Conservation (phyloP, 2,888 invertebrate species). For the Nephrocerus scutellatus region DNA sequence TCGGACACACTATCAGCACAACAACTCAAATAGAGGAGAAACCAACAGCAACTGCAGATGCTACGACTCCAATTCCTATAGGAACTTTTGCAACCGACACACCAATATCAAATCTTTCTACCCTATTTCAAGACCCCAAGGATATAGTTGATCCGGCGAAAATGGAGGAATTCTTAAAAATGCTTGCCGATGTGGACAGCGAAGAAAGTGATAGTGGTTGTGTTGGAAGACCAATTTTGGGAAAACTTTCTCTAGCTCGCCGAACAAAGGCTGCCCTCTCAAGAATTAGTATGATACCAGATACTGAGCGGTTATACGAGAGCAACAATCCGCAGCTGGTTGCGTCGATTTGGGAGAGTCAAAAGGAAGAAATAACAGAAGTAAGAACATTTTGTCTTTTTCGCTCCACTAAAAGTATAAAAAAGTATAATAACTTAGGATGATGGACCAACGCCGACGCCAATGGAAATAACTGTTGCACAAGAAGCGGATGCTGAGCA, state of each 20-base stretch:
- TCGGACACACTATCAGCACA: slow-evolving; percentile 34
- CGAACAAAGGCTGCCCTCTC: slow-evolving; percentile 59
- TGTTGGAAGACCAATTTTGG: slow-evolving; percentile 57
- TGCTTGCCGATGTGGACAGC: slow-evolving; percentile 45
- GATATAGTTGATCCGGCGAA: slow-evolving; percentile 45
- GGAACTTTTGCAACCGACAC: slow-evolving; percentile 21
- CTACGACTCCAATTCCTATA: slow-evolving; percentile 21
- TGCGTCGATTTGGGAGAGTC: slow-evolving; percentile 10
- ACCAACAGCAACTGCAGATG: slow-evolving; percentile 1
- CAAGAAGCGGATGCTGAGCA: slow-evolving; percentile 40
- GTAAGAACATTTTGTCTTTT: background rate
- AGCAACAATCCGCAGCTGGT: background rate
- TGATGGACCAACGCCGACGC: no score
- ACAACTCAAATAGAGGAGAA: slow-evolving; percentile 4
- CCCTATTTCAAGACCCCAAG: slow-evolving; percentile 44
- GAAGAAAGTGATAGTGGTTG: slow-evolving; percentile 43
- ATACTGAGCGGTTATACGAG: slow-evolving; percentile 1
- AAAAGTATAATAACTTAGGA: no score
- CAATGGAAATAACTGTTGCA: slow-evolving; percentile 39
- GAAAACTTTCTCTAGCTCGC: slow-evolving; percentile 59
- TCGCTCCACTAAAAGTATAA: no score
- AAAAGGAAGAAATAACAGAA: background rate
- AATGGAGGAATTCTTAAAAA: slow-evolving; percentile 42
- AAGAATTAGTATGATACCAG: no score
- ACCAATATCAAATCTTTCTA: slow-evolving; percentile 33